Conservation (phyloP, 2,113 vertebrate genomes). For the Galemys pyrenaicus region DNA sequence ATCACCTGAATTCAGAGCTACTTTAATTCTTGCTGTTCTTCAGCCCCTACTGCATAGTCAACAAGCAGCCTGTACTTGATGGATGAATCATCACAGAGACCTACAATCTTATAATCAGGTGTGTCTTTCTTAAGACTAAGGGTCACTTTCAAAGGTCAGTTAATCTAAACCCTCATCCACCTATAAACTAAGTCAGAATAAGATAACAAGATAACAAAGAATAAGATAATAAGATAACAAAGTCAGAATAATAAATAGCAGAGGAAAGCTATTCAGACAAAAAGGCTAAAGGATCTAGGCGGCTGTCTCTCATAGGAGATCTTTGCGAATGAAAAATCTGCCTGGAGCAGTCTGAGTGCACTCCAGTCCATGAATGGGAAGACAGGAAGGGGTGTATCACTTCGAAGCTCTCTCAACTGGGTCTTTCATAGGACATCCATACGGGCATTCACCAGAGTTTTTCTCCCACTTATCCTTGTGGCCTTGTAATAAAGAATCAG, state of each 20-base stretch:
- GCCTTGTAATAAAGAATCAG: conserved; percentile 17
- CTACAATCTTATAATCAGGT: neutral
- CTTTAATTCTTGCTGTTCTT: neutral
- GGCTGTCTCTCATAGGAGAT: neutral
- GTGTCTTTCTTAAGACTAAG: neutral
- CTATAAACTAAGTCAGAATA: neutral
- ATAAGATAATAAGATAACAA: too few species aligned
- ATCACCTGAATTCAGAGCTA: neutral
- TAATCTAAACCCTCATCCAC: neutral
- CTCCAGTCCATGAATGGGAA: neutral
- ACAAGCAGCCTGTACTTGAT: neutral
- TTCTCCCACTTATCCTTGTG: neutral
- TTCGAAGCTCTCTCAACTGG: neutral
- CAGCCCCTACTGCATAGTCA: neutral
- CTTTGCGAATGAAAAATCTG: neutral
- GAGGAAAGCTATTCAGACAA: neutral
- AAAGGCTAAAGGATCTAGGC: neutral
- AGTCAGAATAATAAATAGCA: neutral
- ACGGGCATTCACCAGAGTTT: neutral
- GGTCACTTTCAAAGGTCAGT: neutral
- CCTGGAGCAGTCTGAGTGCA: neutral
- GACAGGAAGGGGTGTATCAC: neutral
- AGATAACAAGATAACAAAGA: too few species aligned
- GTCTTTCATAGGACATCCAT: neutral
- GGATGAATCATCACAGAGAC: neutral